Evolutionary conservation across 2,888 invertebrate species (phyloP), one percentile per base, ranked within the genome.

Genomic region (Plusia festucae): DNA sequence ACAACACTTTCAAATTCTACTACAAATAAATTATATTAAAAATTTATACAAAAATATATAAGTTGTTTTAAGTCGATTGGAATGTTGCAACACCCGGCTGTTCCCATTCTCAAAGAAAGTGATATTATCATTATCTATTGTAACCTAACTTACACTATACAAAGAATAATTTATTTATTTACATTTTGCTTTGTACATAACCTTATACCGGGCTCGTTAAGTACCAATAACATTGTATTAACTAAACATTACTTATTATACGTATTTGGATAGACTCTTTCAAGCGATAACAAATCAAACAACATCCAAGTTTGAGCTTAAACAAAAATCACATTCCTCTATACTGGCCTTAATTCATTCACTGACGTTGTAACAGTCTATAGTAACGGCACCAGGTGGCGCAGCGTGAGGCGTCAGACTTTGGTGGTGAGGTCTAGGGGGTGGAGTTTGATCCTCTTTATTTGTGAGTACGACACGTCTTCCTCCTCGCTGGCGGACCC

Each of bases 361-460:
- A 90, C 90, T 89, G 91, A 86, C 79, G 67, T 79, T 55, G 49
- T 46, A 61, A 84, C 76, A 82, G 85, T 85, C 81, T 82, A 80
- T 83, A 80, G 61, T 72, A 82, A 79, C 82, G 86, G 82, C 87
- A 85, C 84, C 81, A 81, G 67, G 68, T 72, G 81, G 83, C 82
- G 84, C 59, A 34, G 46, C 53, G 11, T 22, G 73, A 75, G 83
- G 82, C 86, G 90, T 96, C 95, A 97, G 87, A 97, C 96, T 95
- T 96, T 97, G 83, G 97, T 97, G 72, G 97, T 97, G 81, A 97
- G 93, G 89, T 96, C 96, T 72, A 96, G 88, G 20, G 96, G 96
- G 75, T 95, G 95, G 56, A 96, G 93, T 81, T 95, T 96, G 84
- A 96, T 95, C 84, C 96, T 90, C 87, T 96, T 96, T 68, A 96